These are phyloP conservation scores for Lontra canadensis DNA, from an alignment of 2,113 vertebrate genomes.

Conservation along the genomic window DNA sequence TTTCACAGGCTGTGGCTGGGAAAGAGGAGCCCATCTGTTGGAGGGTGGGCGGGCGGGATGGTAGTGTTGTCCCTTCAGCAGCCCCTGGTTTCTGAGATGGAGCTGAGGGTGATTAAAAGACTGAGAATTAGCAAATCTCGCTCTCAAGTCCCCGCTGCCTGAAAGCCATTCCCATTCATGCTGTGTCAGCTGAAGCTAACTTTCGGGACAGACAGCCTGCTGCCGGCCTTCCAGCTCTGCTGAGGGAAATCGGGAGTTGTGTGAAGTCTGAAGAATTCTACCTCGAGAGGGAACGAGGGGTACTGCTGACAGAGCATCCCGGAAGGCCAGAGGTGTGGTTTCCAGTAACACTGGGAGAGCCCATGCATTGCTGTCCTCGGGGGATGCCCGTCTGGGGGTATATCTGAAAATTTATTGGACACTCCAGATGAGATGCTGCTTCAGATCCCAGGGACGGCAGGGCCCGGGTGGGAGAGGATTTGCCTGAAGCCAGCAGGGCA, in stretches of 20 bases:
- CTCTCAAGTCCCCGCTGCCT: background rate
- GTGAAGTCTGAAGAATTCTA: fast-evolving
- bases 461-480: background rate
- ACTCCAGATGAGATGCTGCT: background rate
- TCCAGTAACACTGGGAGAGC: too few species aligned
- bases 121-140: background rate
- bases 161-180: background rate
- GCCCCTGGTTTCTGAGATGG: background rate
- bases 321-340: background rate
- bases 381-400: fast-evolving
- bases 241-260: background rate
- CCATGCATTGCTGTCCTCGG: background rate
- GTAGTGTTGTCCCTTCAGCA: fast-evolving
- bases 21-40: background rate
- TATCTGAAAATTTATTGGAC: background rate
- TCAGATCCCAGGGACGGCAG: background rate
- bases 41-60: background rate
- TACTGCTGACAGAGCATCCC: background rate
- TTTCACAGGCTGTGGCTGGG: too few species aligned
- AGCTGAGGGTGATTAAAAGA: background rate
- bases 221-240: background rate
- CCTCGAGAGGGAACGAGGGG: background rate
- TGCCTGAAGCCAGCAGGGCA: background rate
- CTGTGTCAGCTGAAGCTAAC: background rate
- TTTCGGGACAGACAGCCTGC: background rate